Evolutionary conservation across 1,140 invertebrate species (phyloP), one percentile per base, ranked within the genome.

Genomic region (Caerostris darwini): DNA sequence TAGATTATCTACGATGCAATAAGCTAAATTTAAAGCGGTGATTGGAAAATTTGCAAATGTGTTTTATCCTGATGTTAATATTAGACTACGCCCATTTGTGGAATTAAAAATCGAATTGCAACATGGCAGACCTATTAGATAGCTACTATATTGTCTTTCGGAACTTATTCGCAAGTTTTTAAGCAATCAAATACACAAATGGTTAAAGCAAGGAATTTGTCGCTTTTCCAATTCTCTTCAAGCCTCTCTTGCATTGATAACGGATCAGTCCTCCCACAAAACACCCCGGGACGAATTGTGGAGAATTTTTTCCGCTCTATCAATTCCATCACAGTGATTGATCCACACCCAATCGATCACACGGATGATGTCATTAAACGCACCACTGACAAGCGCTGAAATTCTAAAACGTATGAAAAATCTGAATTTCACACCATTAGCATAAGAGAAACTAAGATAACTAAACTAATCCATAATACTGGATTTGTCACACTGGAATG

Each of bases 301-400:
- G 83, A 58, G 12, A 12, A 86, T n/a, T 86, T 59, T 56, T 86
- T 14, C 12, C 57, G 83, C 83, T 10, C 56, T 19, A 86, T 69
- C 19, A 69, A 69, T 69, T n/a, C 3, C 64, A 69, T 86, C 83
- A 86, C 56, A 3, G 58, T 58, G 83, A 85, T 85, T 59, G 14
- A 58, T 86, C 83, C 54, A 8, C 83, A 86, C 57, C 83, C 10
- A 86, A 59, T 58, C 6, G 83, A 86, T n/a, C 83, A n/a, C 56
- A 59, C 17, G 83, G 83, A 86, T 4, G 83, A 86, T 86, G 17
- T 19, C 5, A 58, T 86, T 86, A 86, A 86, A 82, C 12, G 34
- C 50, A 5, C n/a, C 7, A 7, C 12, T 53, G 53, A 34, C 3
- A 81, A 53, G 50, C 5, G 77, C 7, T 7, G 2, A 3, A 81